Percentiles rank a stretch among this genome's conserved stretches.
Evolutionary conservation across 2,888 invertebrate species (phyloP).

Genomic region (Linnaemya tessellans): DNA sequence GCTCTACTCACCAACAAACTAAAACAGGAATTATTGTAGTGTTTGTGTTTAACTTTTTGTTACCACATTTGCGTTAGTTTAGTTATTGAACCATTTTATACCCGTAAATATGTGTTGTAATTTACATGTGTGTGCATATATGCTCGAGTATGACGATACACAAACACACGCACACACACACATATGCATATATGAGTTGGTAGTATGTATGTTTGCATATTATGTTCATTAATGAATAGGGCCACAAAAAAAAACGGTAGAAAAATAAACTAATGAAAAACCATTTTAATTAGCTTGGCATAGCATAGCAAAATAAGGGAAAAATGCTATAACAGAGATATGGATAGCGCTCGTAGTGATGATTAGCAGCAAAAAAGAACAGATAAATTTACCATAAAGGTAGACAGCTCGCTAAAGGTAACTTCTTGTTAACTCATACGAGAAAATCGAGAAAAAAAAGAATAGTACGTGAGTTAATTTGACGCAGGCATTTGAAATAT

Average conservation of each 20-base stretch:
- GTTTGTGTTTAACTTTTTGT: slow-evolving; percentile 48
- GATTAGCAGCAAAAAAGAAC: slow-evolving; percentile 50
- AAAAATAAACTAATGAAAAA: slow-evolving; percentile 62
- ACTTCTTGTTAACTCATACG: slow-evolving; percentile 62
- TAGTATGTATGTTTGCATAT: slow-evolving; percentile 11
- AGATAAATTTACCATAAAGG: slow-evolving; percentile 24
- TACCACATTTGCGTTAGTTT: slow-evolving; percentile 62
- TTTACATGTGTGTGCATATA: slow-evolving; percentile 25
- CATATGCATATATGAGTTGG: background rate
- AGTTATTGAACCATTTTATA: slow-evolving; percentile 60
- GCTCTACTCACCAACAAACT: background rate
- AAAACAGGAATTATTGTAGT: slow-evolving; percentile 21
- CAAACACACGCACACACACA: background rate
- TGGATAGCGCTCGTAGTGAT: slow-evolving; percentile 35
- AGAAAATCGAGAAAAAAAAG: slow-evolving; percentile 41
- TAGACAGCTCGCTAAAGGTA: slow-evolving; percentile 53
- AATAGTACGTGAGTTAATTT: slow-evolving; percentile 71
- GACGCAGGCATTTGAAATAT: slow-evolving; percentile 39
- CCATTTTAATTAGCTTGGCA: slow-evolving; percentile 70
- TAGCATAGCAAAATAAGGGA: slow-evolving; percentile 33
- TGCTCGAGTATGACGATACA: background rate
- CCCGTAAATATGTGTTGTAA: slow-evolving; percentile 41
- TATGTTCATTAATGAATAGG: slow-evolving; percentile 59
- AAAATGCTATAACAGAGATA: slow-evolving; percentile 18
- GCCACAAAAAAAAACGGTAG: slow-evolving; percentile 36